These are phyloP conservation scores for Stylophora pistillata DNA, from an alignment of 64 coral and sea anemone genomes.

Conservation along the genomic window DNA sequence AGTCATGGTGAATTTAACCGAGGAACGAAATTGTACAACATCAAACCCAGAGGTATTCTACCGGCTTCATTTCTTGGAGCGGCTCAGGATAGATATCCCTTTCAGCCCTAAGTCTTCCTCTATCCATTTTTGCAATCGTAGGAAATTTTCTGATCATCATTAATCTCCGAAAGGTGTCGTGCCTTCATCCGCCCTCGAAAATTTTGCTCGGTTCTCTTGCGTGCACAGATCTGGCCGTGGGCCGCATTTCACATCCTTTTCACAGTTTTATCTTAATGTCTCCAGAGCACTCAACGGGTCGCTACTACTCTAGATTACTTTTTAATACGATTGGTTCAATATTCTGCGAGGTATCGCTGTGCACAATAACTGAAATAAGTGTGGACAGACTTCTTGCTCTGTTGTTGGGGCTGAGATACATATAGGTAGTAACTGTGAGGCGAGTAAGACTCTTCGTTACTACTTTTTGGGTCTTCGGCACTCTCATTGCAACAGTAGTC, in stretches of 20 bases:
- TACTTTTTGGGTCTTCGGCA: slow-evolving; percentile 29
- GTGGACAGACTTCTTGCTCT: slow-evolving; percentile 41
- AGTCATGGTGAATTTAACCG: too few species aligned
- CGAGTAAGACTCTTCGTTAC: not conserved
- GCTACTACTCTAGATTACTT: not conserved
- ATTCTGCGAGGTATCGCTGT: slow-evolving; percentile 30
- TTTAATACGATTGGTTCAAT: not conserved
- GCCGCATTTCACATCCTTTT: too few species aligned
- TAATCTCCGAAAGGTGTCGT: too few species aligned
- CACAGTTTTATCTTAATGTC: too few species aligned
- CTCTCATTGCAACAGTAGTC: not conserved
- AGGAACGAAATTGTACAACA: too few species aligned
- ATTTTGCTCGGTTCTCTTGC: not conserved
- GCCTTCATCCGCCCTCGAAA: too few species aligned
- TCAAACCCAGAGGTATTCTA: too few species aligned
- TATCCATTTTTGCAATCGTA: too few species aligned
- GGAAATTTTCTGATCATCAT: too few species aligned
- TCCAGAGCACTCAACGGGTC: not conserved
- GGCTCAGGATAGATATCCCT: too few species aligned
- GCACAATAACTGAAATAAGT: slow-evolving; percentile 23
- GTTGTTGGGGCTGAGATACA: slow-evolving; percentile 23
- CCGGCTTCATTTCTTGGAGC: too few species aligned
- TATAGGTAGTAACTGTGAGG: slow-evolving; percentile 8
- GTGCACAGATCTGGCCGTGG: not conserved
- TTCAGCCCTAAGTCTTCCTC: too few species aligned